Conservation (phyloP, 2,113 vertebrate species). For the Bubo bubo region DNA sequence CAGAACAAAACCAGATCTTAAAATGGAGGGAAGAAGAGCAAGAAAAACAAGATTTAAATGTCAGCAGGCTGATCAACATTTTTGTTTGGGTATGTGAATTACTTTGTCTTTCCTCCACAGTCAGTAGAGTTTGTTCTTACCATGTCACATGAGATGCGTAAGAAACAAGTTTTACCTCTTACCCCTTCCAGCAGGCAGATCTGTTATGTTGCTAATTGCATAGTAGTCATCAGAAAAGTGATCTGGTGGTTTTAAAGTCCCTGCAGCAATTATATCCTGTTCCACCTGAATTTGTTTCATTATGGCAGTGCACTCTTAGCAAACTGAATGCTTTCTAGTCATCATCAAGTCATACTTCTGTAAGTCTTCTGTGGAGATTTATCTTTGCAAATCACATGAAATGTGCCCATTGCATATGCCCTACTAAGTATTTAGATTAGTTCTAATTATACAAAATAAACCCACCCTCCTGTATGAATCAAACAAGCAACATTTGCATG, state of each 20-base stretch:
- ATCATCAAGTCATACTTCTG: neutral
- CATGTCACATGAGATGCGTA: neutral
- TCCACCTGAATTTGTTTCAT: neutral
- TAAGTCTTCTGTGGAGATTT: neutral
- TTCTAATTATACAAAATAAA: slow-evolving; percentile 5
- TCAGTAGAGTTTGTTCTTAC: neutral
- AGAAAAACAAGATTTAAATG: neutral
- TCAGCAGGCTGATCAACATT: neutral
- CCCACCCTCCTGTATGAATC: neutral
- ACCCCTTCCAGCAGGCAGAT: neutral
- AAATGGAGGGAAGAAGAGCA: neutral
- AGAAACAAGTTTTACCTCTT: neutral
- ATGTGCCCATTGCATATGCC: neutral
- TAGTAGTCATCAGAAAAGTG: neutral
- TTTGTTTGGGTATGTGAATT: accelerated
- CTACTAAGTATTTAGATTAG: neutral
- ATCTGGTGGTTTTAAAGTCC: neutral
- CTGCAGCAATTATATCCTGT: neutral
- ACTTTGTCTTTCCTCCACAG: neutral
- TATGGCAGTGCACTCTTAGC: neutral
- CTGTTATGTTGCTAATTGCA: neutral
- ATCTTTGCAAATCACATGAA: slow-evolving; percentile 35
- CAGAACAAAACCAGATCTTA: neutral
- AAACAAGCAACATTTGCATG: neutral
- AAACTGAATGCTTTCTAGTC: neutral